Evolutionary conservation across 2,113 vertebrate genomes (phyloP), one percentile per base, ranked within the genome.

Genomic region (Pelecanus crispus): DNA sequence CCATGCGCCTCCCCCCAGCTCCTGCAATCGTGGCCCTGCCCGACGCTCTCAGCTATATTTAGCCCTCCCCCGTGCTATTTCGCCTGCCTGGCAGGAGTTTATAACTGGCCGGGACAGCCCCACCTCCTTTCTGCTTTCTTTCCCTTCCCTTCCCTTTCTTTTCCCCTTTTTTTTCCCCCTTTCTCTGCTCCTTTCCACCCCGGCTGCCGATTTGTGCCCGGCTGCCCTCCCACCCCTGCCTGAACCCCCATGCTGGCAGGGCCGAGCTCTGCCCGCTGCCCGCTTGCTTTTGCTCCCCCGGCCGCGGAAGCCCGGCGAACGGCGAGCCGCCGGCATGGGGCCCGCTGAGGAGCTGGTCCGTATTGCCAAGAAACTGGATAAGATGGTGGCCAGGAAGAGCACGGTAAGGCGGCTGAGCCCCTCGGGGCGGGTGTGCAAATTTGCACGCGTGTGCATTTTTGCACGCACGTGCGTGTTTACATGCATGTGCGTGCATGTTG

Each of bases 351-450:
- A 99, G 88, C 98, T 99, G 91, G 97, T 98, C 88, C 98, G 98
- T 94, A 99, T 99, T 65, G 99, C 98, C 72, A 99, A 98, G 95
- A 99, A 98, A 88, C 88, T 99, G 98, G 99, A 99, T 98, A 99
- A 99, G 98, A 99, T 99, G 99, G 99, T 99, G 98, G 98, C 99
- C 97, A 98, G 98, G 97, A 99, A 99, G 97, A 98, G 97, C 98
- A 99, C 96, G 99, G 99, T 99, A 98, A 99, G 99, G 84, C 73
- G 79, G 67, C 65, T 0, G 44, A 66, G 52, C 34, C 47, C 25
- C 25, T 7, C 29, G 36, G 68, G 29, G 19, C 0, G 15, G 9
- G 44, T 3, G 47, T 18, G 26, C 21, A 2, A 15, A 15, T 24
- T 24, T 10, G 34, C 34, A n/a, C 13, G 9, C 13, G 1, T 19